Evolutionary conservation across 92 coral and sea anemone species (phyloP), one percentile per base, ranked within the genome.

Genomic region (Phenganax subtilis): DNA sequence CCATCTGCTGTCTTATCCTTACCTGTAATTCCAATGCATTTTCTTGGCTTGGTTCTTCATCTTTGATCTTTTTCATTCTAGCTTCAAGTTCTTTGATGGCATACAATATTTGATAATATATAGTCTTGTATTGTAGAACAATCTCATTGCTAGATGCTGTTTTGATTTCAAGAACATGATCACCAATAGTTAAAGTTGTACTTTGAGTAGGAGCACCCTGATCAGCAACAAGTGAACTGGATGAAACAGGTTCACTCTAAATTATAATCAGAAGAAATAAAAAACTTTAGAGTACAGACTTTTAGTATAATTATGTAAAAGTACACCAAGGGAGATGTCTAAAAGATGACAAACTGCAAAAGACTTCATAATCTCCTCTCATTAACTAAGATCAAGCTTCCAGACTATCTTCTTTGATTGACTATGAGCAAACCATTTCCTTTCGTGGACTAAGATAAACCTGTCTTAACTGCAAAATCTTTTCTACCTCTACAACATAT

Each of bases 11-110:
- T 51, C 12, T 17, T 7, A 51, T 44, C 10, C 54, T 14, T 65
- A 79, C 83, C 71, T 55, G 59, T 17, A 79, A 54, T 10, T 14
- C 74, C 51, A 15, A n/a, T 14, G 83, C 74, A 15, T 65, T 79
- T 63, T 79, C 83, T 20, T 64, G 83, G 51, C 83, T 64, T 12
- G 83, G 83, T 51, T 79, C 62, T 65, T 79, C 83, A 11, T 16
- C 69, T 52, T 64, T n/a, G 16, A 79, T 63, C 29, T 64, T 79
- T 30, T 8, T 73, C 74, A 79, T 79, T 20, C 55, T 62, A 6
- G 25, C 25, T 65, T 79, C 83, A 53, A 79, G 55, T 0, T 17
- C 44, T 25, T 62, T 79, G 74, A 79, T 62, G 5, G 55, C 25
- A 52, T 30, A 79, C 51, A 65, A 15, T 9, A 79, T 52, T 65